These are phyloP conservation scores for Hemaris fuciformis DNA, from an alignment of 2,888 invertebrate species.

Conservation along the genomic window DNA sequence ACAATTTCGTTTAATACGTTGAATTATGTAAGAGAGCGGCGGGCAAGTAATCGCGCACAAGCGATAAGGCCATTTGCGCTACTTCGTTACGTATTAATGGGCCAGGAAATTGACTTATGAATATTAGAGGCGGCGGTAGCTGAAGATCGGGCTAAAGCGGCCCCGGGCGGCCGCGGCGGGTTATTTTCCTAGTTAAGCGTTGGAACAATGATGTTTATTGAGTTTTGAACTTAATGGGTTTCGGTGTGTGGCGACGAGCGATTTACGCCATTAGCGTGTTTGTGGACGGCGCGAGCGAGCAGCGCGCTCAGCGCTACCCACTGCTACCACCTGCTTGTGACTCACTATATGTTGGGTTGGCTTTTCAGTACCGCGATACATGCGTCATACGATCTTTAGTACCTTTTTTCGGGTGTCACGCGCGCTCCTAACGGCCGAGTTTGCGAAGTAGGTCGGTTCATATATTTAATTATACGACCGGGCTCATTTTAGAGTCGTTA, in stretches of 20 bases:
- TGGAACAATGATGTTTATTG: slow-evolving; percentile 78
- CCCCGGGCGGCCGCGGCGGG: slow-evolving; percentile 62
- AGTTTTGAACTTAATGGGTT: slow-evolving; percentile 75
- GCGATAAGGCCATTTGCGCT: slow-evolving; percentile 82
- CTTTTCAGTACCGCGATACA: neutral
- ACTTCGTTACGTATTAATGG: slow-evolving; percentile 82
- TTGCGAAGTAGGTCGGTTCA: neutral
- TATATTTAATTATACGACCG: neutral
- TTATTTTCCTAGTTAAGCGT: slow-evolving; percentile 77
- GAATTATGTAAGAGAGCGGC: slow-evolving; percentile 82
- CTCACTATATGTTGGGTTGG: neutral
- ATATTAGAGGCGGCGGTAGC: slow-evolving; percentile 78
- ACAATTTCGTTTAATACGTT: slow-evolving; percentile 83
- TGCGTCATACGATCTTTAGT: neutral
- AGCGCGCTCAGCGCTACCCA: neutral
- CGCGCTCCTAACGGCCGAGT: neutral
- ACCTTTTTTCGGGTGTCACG: neutral
- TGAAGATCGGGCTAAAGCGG: slow-evolving; percentile 74
- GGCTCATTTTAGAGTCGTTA: neutral
- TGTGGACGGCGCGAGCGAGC: slow-evolving; percentile 33
- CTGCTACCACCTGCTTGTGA: neutral
- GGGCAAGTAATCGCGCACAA: slow-evolving; percentile 81
- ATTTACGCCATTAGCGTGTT: slow-evolving; percentile 71
- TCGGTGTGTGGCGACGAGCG: slow-evolving; percentile 59
- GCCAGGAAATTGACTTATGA: slow-evolving; percentile 82